phyloP scores from a whole-genome alignment of 2,113 vertebrate species.

The Hippocampus mohnikei region DNA sequence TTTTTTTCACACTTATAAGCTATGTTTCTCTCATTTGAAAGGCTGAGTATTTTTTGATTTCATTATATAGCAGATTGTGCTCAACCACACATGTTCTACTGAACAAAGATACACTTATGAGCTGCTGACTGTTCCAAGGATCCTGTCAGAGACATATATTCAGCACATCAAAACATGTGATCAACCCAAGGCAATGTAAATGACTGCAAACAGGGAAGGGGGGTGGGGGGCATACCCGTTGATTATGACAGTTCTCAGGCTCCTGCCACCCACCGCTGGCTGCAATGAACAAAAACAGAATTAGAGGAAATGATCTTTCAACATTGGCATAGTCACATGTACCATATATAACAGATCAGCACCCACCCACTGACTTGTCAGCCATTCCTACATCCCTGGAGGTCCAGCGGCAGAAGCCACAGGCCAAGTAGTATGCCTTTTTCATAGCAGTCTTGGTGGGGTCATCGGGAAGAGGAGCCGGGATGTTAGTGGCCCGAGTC shows the following conservation, averaged over 20 bases:
- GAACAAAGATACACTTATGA: neutral
- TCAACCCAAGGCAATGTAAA: conserved; percentile 23
- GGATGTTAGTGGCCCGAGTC: conserved; percentile 93
- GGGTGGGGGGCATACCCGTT: conserved; percentile 77
- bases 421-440: conserved; percentile 96
- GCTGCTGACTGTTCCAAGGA: neutral
- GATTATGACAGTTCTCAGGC: conserved; percentile 89
- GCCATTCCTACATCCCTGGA: conserved; percentile 98
- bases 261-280: conserved; percentile 98
- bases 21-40: too few species aligned
- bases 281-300: conserved; percentile 58
- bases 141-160: conserved; percentile 19
- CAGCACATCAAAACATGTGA: conserved; percentile 53
- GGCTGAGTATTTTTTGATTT: too few species aligned
- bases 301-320: neutral
- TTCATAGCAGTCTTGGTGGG: conserved; percentile 96
- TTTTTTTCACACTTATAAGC: too few species aligned
- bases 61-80: neutral
- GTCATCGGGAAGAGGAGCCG: conserved; percentile 90
- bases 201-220: conserved; percentile 12
- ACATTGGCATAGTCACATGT: neutral
- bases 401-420: conserved; percentile 98
- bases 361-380: conserved; percentile 96
- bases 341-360: neutral
- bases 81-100: neutral